Evolutionary conservation across 2,113 vertebrate genomes (phyloP), one percentile per base, ranked within the genome.

Genomic region (Spizaetus ornatus): DNA sequence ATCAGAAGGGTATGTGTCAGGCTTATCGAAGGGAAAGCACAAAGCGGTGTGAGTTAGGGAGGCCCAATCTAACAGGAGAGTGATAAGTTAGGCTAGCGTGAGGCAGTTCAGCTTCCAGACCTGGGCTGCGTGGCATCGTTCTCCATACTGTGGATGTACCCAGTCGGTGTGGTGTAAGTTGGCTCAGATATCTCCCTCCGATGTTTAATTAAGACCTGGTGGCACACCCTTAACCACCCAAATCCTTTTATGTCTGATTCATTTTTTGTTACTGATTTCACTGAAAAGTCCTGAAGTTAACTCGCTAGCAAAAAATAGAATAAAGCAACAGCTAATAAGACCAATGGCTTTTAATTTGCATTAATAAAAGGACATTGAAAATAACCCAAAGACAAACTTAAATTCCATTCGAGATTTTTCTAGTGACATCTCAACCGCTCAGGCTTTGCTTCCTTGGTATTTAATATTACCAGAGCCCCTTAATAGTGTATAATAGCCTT

Each of bases 181-280:
- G 96, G 95, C 96, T 95, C 88, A 86, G 80, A 31, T 97, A 97
- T 95, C 96, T 96, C 83, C 72, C 83, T 96, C 14, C 47, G 71
- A 96, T 94, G 86, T 97, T 97, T 96, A 97, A 97, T 97, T 95
- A 97, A 96, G 93, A 78, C 89, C 50, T 97, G 40, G 86, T 88
- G 91, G 73, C 96, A 96, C 95, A 15, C 95, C 96, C 96, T 92
- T 95, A 97, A 95, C 96, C 96, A 91, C 91, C 80, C 80, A 91
- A 96, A 83, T 96, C 95, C 94, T 97, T 97, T 97, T 93, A 96
- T 96, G 92, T 97, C 97, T 96, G 97, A 96, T 97, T 97, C 94
- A 92, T 95, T 88, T 95, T 91, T 83, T 90, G 86, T 88, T 95
- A 96, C 97, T 96, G 94, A 96, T 97, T 97, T 97, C 92, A 89